Evolutionary conservation across 2,797 vertebrate species (phyloP).

Genomic region (Labroides dimidiatus): DNA sequence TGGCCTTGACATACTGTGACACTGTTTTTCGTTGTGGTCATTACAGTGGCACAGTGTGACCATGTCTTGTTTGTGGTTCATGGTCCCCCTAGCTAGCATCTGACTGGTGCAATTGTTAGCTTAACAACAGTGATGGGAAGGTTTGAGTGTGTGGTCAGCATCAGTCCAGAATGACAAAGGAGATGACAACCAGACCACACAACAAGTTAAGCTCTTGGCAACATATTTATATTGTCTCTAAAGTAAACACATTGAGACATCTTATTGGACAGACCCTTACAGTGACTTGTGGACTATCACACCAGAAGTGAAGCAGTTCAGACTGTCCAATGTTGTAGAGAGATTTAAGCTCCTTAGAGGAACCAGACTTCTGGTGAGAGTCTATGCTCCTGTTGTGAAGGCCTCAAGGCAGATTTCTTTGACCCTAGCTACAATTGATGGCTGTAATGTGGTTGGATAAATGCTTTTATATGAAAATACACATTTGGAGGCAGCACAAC

Average conservation of each 20-base stretch:
- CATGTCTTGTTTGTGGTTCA: conserved; percentile 16
- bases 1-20: conserved; percentile 18
- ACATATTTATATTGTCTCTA: conserved; percentile 1
- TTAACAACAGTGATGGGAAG: conserved; percentile 19
- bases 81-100: conserved; percentile 32
- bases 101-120: conserved; percentile 32
- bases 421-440: too few species aligned
- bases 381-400: too few species aligned
- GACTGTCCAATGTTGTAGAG: too few species aligned
- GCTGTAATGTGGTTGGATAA: too few species aligned
- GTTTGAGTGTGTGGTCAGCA: conserved; percentile 8
- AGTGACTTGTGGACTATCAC: too few species aligned
- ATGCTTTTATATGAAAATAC: too few species aligned
- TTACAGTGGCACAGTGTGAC: conserved; percentile 18
- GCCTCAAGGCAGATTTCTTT: too few species aligned
- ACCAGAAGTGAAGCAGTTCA: too few species aligned
- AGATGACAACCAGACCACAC: conserved; percentile 8
- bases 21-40: conserved; percentile 18
- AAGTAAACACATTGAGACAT: not conserved
- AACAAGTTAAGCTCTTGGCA: not conserved
- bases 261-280: not conserved
- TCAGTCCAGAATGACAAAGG: not conserved
- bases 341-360: too few species aligned
- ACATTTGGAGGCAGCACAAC: too few species aligned
- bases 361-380: too few species aligned